phyloP scores from a whole-genome alignment of 2,888 invertebrate species.

The Anoplius nigerrimus region DNA sequence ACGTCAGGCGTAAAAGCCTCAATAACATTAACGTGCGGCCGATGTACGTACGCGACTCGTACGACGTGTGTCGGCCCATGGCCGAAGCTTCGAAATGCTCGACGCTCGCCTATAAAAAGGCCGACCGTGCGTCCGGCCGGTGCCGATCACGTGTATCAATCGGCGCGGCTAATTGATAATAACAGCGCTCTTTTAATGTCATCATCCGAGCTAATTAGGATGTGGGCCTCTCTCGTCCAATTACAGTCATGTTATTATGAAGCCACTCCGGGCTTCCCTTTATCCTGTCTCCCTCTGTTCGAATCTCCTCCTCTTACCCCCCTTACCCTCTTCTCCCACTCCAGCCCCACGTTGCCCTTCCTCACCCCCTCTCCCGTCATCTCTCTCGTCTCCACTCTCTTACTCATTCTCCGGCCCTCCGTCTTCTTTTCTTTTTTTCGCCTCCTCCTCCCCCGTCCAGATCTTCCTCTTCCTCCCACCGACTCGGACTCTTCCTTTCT shows the following conservation, averaged over 20 bases:
- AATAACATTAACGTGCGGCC: too few species aligned
- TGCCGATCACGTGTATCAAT: conserved; percentile 61
- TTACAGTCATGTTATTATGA: conserved; percentile 67
- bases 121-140: conserved; percentile 35
- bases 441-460: background rate
- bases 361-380: background rate
- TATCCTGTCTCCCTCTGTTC: conserved; percentile 43
- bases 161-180: conserved; percentile 67
- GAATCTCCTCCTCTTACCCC: conserved; percentile 6
- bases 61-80: too few species aligned
- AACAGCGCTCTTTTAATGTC: conserved; percentile 67
- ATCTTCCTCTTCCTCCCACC: too few species aligned
- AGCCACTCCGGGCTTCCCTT: conserved; percentile 62
- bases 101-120: conserved; percentile 39
- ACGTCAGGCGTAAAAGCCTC: too few species aligned
- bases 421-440: background rate
- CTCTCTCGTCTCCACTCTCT: background rate
- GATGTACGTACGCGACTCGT: too few species aligned
- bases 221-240: conserved; percentile 65
- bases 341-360: conserved; percentile 9
- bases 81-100: too few species aligned
- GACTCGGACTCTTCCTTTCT: too few species aligned
- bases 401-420: background rate
- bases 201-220: conserved; percentile 66
- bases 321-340: conserved; percentile 18